Percentiles rank a stretch among this genome's conserved stretches.
These are phyloP conservation scores for Peromyscus leucopus DNA, from an alignment of 2,113 vertebrate genomes.

Conservation along the genomic window DNA sequence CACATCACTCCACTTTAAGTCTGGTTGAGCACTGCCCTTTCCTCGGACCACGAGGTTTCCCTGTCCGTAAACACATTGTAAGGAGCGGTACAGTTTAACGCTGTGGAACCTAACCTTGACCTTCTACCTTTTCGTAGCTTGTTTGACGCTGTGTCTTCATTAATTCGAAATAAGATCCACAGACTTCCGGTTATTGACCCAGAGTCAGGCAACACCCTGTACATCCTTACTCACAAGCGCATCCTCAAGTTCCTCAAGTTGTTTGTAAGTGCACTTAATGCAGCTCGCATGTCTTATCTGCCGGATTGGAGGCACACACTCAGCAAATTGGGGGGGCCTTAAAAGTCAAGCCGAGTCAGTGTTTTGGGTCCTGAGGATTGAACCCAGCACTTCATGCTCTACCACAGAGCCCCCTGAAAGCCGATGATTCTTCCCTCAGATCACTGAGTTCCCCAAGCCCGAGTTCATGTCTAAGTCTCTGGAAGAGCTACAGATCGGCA, in stretches of 20 bases:
- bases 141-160: slow-evolving; percentile 97
- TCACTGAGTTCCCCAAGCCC: slow-evolving; percentile 97
- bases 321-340: neutral
- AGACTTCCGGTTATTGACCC: slow-evolving; percentile 98
- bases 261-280: slow-evolving; percentile 91
- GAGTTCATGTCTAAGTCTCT: slow-evolving; percentile 93
- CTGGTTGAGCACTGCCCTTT: neutral
- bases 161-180: slow-evolving; percentile 98
- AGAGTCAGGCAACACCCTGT: slow-evolving; percentile 95
- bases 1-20: neutral
- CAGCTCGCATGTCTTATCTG: neutral
- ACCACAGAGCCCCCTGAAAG: neutral
- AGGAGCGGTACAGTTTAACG: neutral
- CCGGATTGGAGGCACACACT: neutral
- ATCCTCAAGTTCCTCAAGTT: slow-evolving; percentile 99
- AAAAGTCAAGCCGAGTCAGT: slow-evolving; percentile 19
- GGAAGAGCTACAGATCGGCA: slow-evolving; percentile 94
- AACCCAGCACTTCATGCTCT: neutral
- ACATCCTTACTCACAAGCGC: slow-evolving; percentile 99
- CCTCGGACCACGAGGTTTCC: neutral
- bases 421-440: slow-evolving; percentile 87
- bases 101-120: slow-evolving; percentile 4
- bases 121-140: slow-evolving; percentile 87
- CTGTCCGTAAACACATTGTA: neutral
- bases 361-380: neutral